These are phyloP conservation scores for Syrmaticus mikado DNA, from an alignment of 2,113 vertebrate species.

Conservation along the genomic window DNA sequence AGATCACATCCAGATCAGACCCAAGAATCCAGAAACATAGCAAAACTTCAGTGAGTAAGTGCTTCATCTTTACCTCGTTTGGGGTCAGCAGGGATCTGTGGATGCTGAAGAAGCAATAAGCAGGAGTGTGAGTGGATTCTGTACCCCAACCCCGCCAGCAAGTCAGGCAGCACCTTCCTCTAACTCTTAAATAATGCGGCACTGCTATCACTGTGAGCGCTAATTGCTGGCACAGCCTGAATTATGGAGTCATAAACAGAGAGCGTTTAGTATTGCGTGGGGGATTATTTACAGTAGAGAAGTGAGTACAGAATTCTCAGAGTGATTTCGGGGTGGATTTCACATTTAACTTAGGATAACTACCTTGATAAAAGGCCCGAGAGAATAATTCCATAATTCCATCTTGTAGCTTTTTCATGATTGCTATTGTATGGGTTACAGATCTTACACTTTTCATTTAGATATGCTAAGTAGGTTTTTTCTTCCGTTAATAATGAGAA, in stretches of 20 bases:
- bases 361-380: conserved; percentile 65
- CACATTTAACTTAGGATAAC: conserved; percentile 64
- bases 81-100: not conserved
- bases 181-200: not conserved
- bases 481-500: conserved; percentile 71
- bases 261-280: conserved; percentile 13
- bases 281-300: conserved; percentile 58
- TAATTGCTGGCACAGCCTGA: conserved; percentile 56
- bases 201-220: not conserved
- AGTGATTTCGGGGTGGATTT: conserved; percentile 73
- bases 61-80: not conserved
- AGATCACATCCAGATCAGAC: not conserved
- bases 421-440: conserved; percentile 73
- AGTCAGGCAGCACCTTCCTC: not conserved
- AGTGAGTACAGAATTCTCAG: conserved; percentile 1
- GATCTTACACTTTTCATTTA: conserved; percentile 75
- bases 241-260: conserved; percentile 44
- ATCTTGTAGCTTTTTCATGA: conserved; percentile 67
- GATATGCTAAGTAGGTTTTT: conserved; percentile 74
- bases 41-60: not conserved
- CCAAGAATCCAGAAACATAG: not conserved
- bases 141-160: conserved; percentile 19
- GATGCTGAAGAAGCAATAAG: not conserved
- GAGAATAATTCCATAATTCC: conserved; percentile 73
- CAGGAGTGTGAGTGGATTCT: not conserved